These are phyloP conservation scores for Ormyrus nitidulus DNA, from an alignment of 2,888 invertebrate genomes.

Conservation along the genomic window DNA sequence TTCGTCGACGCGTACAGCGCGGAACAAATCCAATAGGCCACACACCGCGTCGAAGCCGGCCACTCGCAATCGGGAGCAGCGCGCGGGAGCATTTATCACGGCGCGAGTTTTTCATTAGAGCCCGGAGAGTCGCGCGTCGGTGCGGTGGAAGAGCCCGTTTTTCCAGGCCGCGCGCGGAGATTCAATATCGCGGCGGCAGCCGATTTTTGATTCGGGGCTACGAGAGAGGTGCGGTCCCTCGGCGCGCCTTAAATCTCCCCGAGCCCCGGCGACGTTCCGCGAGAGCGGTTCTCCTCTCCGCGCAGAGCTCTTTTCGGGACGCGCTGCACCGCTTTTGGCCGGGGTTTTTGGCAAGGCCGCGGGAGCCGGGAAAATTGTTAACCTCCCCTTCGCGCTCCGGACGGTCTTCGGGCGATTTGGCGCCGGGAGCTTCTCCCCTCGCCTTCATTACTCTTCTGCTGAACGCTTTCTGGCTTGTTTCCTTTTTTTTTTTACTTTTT, in stretches of 20 bases:
- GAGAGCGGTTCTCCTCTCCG: background rate
- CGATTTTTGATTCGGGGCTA: constrained; percentile 22
- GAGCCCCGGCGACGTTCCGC: no score
- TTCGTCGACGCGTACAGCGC: no score
- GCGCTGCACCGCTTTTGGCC: constrained; percentile 15
- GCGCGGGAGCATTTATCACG: no score
- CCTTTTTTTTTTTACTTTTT: no score
- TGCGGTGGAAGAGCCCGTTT: no score
- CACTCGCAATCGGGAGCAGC: no score
- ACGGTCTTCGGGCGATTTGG: background rate
- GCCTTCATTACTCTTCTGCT: no score
- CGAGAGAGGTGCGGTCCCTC: background rate
- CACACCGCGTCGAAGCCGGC: no score
- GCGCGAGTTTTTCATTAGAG: no score
- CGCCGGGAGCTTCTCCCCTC: background rate
- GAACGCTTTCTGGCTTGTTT: no score
- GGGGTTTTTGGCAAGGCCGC: constrained; percentile 27
- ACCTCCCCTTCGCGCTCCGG: background rate
- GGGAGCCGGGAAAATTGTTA: constrained; percentile 24
- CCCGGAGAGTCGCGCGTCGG: no score
- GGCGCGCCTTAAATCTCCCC: constrained; percentile 24
- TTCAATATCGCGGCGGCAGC: background rate
- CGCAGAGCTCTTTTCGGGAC: background rate
- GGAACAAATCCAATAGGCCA: no score
- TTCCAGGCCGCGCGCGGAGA: background rate